Evolutionary conservation across 1,140 invertebrate genomes (phyloP).

Genomic region (Drosophila leontia): DNA sequence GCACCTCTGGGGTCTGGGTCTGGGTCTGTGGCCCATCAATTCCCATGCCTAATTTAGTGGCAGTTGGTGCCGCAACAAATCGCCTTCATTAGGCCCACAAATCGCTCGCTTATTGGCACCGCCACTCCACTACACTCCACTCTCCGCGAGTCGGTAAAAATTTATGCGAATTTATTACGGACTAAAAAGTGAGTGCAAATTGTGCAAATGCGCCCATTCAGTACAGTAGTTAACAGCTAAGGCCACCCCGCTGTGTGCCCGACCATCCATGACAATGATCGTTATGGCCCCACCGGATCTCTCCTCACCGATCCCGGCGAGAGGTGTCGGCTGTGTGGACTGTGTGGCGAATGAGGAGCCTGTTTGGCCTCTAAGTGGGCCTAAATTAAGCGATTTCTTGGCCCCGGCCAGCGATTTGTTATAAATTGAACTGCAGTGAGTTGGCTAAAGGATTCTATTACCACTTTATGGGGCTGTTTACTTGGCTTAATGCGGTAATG

Average conservation of each 20-base stretch:
- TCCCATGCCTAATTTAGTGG: constrained; percentile 68
- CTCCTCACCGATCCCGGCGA: background rate
- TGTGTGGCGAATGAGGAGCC: constrained; percentile 54
- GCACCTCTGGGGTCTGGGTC: constrained; percentile 6
- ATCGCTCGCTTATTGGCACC: constrained; percentile 69
- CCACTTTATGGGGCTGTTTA: constrained; percentile 12
- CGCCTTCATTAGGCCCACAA: constrained; percentile 78
- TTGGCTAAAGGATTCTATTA: constrained; percentile 34
- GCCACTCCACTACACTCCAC: constrained; percentile 34
- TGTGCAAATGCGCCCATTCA: constrained; percentile 70
- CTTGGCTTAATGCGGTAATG: constrained; percentile 19
- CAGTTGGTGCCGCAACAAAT: constrained; percentile 75
- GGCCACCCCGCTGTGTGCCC: constrained; percentile 66
- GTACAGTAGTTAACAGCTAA: constrained; percentile 75
- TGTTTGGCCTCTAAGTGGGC: constrained; percentile 41
- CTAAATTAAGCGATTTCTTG: constrained; percentile 62
- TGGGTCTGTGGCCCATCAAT: constrained; percentile 49
- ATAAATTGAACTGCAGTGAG: constrained; percentile 28
- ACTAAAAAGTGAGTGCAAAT: constrained; percentile 68
- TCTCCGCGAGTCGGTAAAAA: constrained; percentile 29
- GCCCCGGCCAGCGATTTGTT: constrained; percentile 39
- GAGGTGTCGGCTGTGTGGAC: constrained; percentile 24
- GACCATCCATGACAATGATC: constrained; percentile 56
- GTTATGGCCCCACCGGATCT: constrained; percentile 31
- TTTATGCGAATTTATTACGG: constrained; percentile 72